Percentiles rank a stretch among this genome's conserved stretches.
Conservation (phyloP, 2,113 vertebrate genomes). For the Erythrolamprus reginae region DNA sequence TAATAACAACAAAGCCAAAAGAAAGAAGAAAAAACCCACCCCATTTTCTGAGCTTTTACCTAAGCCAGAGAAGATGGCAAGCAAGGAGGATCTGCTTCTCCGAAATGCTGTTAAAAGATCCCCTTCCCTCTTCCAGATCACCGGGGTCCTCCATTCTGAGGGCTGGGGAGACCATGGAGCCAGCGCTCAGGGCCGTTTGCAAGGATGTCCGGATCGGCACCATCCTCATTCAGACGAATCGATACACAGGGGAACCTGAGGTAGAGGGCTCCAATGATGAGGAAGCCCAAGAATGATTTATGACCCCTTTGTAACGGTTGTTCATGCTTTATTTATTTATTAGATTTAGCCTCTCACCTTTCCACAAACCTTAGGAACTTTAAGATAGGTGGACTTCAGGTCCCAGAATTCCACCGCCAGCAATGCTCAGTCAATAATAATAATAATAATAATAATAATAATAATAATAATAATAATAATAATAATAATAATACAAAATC, state of each 20-base stretch:
- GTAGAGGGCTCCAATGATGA: constrained; percentile 37
- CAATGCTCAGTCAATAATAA: no score
- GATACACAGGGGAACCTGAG: constrained; percentile 94
- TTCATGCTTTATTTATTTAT: not conserved
- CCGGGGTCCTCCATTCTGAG: constrained; percentile 92
- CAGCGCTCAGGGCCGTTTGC: constrained; percentile 89
- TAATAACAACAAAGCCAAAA: no score
- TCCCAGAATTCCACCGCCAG: not conserved
- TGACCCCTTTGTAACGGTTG: accelerated
- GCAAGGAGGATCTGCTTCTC: not conserved
- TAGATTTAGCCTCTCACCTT: not conserved
- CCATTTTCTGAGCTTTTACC: not conserved
- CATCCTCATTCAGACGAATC: constrained; percentile 98
- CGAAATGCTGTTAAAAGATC: accelerated
- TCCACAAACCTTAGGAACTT: not conserved
- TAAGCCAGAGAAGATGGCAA: no score
- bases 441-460: no score
- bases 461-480: no score
- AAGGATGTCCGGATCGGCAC: constrained; percentile 97
- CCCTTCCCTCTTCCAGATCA: constrained; percentile 73
- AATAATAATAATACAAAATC: no score
- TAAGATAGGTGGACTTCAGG: not conserved
- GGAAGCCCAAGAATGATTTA: accelerated
- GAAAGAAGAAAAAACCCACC: no score
- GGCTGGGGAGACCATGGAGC: constrained; percentile 97